A percentile compares a stretch with the other conserved stretches of the same genome.
Conservation (phyloP, 2,113 vertebrate genomes). For the Aegypius monachus region DNA sequence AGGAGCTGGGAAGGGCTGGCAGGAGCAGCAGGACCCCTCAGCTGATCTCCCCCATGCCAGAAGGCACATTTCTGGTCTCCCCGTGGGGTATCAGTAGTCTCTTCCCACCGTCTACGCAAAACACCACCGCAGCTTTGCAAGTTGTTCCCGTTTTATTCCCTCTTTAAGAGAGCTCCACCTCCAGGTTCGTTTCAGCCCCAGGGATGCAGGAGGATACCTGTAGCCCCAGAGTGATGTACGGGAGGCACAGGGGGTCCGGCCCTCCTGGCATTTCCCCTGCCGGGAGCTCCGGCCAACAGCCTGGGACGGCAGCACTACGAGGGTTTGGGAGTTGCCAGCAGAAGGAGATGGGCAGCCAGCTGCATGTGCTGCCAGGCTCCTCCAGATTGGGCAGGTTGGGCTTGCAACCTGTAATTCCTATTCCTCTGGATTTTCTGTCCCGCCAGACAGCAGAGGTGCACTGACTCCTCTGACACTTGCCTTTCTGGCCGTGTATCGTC, state of each 20-base stretch:
- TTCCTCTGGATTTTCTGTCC: neutral
- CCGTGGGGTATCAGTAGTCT: fast-evolving
- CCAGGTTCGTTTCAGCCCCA: fast-evolving
- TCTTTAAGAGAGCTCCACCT: neutral
- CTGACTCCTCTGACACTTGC: neutral
- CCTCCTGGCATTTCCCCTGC: neutral
- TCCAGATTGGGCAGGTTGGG: neutral
- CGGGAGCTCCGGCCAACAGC: neutral
- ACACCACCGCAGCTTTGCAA: neutral
- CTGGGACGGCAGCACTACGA: neutral
- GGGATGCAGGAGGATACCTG: neutral
- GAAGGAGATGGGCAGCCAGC: neutral
- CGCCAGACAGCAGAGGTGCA: neutral
- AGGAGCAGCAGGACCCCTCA: neutral
- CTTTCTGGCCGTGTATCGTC: neutral
- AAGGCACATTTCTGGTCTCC: neutral
- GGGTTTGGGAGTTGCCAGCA: neutral
- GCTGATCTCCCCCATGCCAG: neutral
- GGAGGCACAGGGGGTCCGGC: too few species aligned
- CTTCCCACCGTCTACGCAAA: neutral
- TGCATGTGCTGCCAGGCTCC: neutral
- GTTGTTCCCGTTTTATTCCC: neutral
- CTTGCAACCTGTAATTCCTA: neutral
- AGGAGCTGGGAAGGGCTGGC: neutral
- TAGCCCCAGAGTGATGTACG: fast-evolving